Percentiles rank a stretch among this genome's conserved stretches.
Conservation (phyloP, 2,797 vertebrate genomes). For the Champsocephalus esox region DNA sequence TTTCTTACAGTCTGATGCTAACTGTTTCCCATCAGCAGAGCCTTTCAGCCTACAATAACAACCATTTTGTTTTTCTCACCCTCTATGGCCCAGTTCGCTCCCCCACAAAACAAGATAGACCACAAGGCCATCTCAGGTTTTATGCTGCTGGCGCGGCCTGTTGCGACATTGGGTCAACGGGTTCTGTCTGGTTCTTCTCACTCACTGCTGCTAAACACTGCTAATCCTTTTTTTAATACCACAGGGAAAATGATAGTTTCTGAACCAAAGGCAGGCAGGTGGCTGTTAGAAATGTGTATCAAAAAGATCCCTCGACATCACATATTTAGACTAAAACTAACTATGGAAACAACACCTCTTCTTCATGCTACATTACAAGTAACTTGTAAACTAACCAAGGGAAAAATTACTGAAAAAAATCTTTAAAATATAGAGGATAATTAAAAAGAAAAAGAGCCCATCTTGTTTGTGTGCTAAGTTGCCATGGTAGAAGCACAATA, state of each 20-base stretch:
- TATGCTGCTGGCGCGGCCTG: slow-evolving; percentile 10
- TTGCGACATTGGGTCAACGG: slow-evolving; percentile 25
- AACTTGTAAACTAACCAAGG: background rate
- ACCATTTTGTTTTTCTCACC: slow-evolving; percentile 4
- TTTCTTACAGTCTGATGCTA: slow-evolving; percentile 1
- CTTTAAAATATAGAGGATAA: slow-evolving; percentile 6
- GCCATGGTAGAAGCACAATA: background rate
- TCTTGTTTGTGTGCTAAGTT: slow-evolving; percentile 13
- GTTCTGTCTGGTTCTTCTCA: slow-evolving; percentile 4
- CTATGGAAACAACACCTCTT: slow-evolving; percentile 24
- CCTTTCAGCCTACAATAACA: slow-evolving; percentile 8
- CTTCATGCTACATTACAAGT: slow-evolving; percentile 29
- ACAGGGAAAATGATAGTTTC: slow-evolving; percentile 4
- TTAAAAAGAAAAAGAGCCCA: background rate
- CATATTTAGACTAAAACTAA: slow-evolving; percentile 30
- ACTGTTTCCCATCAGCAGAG: slow-evolving; percentile 5
- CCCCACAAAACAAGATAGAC: background rate
- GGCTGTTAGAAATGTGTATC: slow-evolving; percentile 22
- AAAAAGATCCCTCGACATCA: slow-evolving; percentile 1
- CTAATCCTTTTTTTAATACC: background rate
- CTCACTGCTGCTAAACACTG: background rate
- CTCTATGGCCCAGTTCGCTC: slow-evolving; percentile 17
- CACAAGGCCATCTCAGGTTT: slow-evolving; percentile 29
- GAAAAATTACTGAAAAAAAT: slow-evolving; percentile 11
- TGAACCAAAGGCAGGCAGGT: background rate